phyloP scores from a whole-genome alignment of 2,113 vertebrate genomes.

The Chloropsis cyanopogon region DNA sequence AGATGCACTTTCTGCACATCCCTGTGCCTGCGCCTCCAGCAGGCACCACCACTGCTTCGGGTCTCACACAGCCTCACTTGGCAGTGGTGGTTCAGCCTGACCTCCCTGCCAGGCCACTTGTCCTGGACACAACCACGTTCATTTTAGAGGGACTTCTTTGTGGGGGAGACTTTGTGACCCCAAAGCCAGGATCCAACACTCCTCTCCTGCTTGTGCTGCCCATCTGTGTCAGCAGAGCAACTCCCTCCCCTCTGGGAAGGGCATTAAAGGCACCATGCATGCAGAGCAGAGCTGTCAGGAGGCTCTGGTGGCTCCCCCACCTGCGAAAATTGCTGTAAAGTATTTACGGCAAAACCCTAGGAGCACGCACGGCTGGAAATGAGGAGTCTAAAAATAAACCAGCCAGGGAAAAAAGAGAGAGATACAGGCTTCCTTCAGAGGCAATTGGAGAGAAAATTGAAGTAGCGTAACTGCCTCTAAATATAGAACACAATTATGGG shows the following conservation, averaged over 20 bases:
- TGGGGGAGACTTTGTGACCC: neutral
- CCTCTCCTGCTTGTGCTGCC: neutral
- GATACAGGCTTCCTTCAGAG: neutral
- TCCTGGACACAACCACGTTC: neutral
- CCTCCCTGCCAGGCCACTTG: neutral
- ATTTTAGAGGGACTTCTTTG: neutral
- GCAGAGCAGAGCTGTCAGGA: neutral
- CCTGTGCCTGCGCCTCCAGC: neutral
- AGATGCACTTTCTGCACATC: neutral
- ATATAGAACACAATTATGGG: conserved; percentile 6
- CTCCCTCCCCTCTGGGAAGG: neutral
- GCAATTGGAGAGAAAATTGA: conserved; percentile 14
- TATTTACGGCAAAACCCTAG: neutral
- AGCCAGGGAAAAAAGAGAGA: neutral
- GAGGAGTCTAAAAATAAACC: conserved; percentile 47
- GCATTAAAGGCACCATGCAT: neutral
- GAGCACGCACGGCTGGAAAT: neutral
- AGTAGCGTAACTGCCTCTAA: neutral
- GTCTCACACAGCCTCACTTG: neutral
- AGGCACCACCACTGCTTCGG: fast-evolving
- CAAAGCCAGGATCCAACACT: neutral
- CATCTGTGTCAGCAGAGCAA: neutral
- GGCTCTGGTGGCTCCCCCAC: neutral
- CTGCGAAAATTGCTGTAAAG: conserved; percentile 24
- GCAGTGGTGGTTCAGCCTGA: neutral